These are phyloP conservation scores for Zeugodacus cucurbitae DNA, from an alignment of 1,140 invertebrate species.

Conservation along the genomic window DNA sequence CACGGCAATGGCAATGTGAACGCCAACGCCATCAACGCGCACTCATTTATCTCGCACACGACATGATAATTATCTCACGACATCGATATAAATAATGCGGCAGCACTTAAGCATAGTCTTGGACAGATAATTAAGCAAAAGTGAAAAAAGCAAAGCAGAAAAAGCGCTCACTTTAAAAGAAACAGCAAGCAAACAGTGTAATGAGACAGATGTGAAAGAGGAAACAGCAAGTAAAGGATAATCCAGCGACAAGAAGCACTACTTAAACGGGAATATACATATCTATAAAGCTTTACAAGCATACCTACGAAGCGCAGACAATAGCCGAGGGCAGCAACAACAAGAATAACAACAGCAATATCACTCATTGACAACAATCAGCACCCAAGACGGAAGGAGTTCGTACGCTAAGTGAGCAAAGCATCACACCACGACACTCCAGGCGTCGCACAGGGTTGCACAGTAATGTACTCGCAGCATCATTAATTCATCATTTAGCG, in stretches of 20 bases:
- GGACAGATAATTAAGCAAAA: background rate
- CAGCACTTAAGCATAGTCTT: background rate
- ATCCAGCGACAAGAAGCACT: background rate
- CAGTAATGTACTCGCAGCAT: slow-evolving; percentile 1
- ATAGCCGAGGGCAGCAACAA: background rate
- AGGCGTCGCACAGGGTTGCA: background rate
- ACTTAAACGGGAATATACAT: background rate
- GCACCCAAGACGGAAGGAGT: background rate
- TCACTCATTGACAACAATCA: background rate
- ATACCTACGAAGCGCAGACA: background rate
- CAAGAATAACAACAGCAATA: background rate
- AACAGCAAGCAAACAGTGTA: slow-evolving; percentile 5
- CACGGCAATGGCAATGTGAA: no score
- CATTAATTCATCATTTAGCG: slow-evolving; percentile 37
- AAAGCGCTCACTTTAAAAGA: background rate
- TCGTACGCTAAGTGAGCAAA: background rate
- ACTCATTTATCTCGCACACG: background rate
- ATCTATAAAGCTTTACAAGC: background rate
- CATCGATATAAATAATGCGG: slow-evolving; percentile 34
- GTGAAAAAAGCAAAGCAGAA: background rate
- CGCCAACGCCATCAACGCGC: background rate
- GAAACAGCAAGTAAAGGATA: background rate
- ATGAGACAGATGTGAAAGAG: background rate
- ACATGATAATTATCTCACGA: slow-evolving; percentile 30
- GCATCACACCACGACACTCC: background rate